Percentiles rank a stretch among this genome's conserved stretches.
phyloP scores from a whole-genome alignment of 2,888 invertebrate genomes.

The Nomada ruficornis region DNA sequence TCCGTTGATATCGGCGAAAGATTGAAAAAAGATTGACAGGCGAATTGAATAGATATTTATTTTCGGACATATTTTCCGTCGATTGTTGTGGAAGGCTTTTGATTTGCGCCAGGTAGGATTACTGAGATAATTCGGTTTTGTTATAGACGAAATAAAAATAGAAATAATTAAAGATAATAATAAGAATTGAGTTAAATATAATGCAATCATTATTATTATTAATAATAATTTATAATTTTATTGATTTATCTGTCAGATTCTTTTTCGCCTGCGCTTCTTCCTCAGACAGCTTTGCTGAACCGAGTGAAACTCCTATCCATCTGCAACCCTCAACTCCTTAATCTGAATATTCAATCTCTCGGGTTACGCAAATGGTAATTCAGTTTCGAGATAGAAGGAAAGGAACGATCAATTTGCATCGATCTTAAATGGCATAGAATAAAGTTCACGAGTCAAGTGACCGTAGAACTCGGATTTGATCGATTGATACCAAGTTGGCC shows the following conservation, averaged over 20 bases:
- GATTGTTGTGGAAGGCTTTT: too few species aligned
- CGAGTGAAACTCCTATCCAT: background rate
- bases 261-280: background rate
- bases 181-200: too few species aligned
- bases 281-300: background rate
- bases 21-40: too few species aligned
- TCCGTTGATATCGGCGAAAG: too few species aligned
- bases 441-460: slow-evolving; percentile 6
- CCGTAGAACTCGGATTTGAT: slow-evolving; percentile 2
- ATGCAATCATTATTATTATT: too few species aligned
- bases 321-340: background rate
- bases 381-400: background rate
- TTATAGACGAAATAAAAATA: too few species aligned
- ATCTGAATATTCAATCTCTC: slow-evolving; percentile 42
- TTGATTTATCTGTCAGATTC: background rate
- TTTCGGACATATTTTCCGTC: too few species aligned
- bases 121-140: too few species aligned
- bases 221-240: too few species aligned
- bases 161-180: too few species aligned
- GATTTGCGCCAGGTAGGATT: too few species aligned
- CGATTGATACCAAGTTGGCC: background rate
- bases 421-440: slow-evolving; percentile 9
- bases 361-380: slow-evolving; percentile 32
- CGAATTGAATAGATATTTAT: too few species aligned
- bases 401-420: slow-evolving; percentile 15